A percentile compares a stretch with the other conserved stretches of the same genome.
Conservation (phyloP, 1,140 invertebrate genomes). For the Saccostrea glomerata region DNA sequence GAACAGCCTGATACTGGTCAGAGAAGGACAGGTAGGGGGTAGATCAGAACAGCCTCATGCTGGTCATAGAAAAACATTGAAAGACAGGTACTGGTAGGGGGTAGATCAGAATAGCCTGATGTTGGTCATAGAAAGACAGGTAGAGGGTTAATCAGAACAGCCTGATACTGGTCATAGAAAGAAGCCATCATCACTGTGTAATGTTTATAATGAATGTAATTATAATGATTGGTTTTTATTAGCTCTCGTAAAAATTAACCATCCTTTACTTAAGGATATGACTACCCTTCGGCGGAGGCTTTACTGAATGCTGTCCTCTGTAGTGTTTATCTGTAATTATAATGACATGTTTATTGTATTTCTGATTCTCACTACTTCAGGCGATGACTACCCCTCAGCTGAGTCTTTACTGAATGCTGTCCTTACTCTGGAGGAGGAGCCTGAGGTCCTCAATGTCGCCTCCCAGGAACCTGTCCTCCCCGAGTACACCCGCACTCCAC, state of each 20-base stretch:
- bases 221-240: too few relatives aligned
- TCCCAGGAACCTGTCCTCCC: background rate
- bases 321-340: too few relatives aligned
- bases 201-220: too few relatives aligned
- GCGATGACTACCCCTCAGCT: constrained; percentile 49
- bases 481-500: background rate
- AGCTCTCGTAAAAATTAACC: too few relatives aligned
- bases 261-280: constrained; percentile 40
- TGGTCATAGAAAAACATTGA: too few relatives aligned
- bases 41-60: background rate
- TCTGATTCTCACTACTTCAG: constrained; percentile 20
- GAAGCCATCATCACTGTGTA: too few relatives aligned
- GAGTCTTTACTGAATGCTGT: constrained; percentile 50
- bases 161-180: background rate
- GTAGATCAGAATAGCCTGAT: background rate
- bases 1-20: background rate
- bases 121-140: constrained; percentile 22
- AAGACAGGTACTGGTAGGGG: too few relatives aligned
- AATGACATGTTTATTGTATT: too few relatives aligned
- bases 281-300: constrained; percentile 43
- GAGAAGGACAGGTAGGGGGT: background rate
- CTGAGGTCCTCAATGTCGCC: background rate
- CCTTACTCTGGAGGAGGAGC: constrained; percentile 34
- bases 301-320: constrained; percentile 52
- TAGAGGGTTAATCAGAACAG: background rate